A percentile compares a stretch with the other conserved stretches of the same genome.
Conservation (phyloP, 2,888 invertebrate species). For the Cephalotes varians region DNA sequence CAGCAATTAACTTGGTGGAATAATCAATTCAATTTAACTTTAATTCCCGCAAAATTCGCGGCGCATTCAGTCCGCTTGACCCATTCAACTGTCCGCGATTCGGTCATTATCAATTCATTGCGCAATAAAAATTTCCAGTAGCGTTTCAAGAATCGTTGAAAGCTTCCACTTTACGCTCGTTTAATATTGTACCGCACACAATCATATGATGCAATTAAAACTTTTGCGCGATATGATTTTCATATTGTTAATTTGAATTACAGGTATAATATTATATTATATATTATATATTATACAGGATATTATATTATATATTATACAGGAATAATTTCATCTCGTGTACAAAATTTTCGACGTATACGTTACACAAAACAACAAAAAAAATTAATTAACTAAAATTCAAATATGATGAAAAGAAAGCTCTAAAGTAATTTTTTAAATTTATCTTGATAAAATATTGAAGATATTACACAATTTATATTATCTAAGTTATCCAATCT, state of each 20-base stretch:
- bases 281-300: no score
- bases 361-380: not conserved
- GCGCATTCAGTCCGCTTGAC: not conserved
- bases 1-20: constrained; percentile 58
- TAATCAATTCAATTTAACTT: constrained; percentile 48
- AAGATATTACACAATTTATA: not conserved
- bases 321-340: not conserved
- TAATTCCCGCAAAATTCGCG: constrained; percentile 41
- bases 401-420: not conserved
- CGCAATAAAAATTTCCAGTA: constrained; percentile 26
- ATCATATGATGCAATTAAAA: constrained; percentile 11
- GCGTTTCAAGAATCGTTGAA: not conserved
- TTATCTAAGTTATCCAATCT: not conserved
- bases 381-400: not conserved
- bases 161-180: not conserved
- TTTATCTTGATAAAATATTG: not conserved
- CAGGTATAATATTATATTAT: no score
- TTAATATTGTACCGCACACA: not conserved
- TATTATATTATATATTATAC: no score
- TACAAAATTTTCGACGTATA: not conserved
- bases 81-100: constrained; percentile 2
- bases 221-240: not conserved
- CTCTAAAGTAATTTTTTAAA: not conserved
- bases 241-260: not conserved
- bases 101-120: constrained; percentile 34